Percentiles rank a stretch among this genome's conserved stretches.
phyloP scores from a whole-genome alignment of 2,888 invertebrate species.

The Eudemis profundana region DNA sequence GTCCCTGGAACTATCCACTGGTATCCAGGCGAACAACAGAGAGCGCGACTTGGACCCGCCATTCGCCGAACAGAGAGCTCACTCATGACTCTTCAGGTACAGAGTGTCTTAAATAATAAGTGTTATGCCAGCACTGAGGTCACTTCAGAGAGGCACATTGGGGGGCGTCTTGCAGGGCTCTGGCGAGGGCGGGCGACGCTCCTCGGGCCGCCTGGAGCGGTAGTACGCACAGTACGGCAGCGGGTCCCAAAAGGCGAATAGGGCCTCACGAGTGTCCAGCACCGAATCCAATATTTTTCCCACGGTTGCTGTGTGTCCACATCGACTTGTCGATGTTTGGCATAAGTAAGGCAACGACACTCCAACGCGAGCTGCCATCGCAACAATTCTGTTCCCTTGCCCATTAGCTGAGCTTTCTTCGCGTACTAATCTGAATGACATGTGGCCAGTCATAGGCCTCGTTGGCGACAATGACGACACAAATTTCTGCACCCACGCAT shows the following conservation, averaged over 20 bases:
- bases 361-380: conserved; percentile 89
- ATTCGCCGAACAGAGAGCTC: conserved; percentile 61
- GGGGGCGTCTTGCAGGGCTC: conserved; percentile 85
- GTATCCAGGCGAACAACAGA: conserved; percentile 59
- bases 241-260: conserved; percentile 94
- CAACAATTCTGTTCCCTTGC: conserved; percentile 69
- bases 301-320: conserved; percentile 87
- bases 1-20: conserved; percentile 61
- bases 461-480: conserved; percentile 87
- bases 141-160: conserved; percentile 76
- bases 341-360: conserved; percentile 93
- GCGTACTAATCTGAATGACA: conserved; percentile 91
- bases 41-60: conserved; percentile 55
- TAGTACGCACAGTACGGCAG: conserved; percentile 94
- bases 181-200: conserved; percentile 76
- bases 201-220: conserved; percentile 89
- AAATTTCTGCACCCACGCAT: conserved; percentile 90
- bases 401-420: conserved; percentile 83
- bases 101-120: conserved; percentile 77
- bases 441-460: conserved; percentile 90
- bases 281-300: conserved; percentile 88
- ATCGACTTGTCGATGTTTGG: conserved; percentile 86
- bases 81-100: conserved; percentile 83
- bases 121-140: conserved; percentile 53
- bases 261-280: conserved; percentile 91